Conservation (phyloP, 2,888 invertebrate genomes). For the Calephelis perditalis region DNA sequence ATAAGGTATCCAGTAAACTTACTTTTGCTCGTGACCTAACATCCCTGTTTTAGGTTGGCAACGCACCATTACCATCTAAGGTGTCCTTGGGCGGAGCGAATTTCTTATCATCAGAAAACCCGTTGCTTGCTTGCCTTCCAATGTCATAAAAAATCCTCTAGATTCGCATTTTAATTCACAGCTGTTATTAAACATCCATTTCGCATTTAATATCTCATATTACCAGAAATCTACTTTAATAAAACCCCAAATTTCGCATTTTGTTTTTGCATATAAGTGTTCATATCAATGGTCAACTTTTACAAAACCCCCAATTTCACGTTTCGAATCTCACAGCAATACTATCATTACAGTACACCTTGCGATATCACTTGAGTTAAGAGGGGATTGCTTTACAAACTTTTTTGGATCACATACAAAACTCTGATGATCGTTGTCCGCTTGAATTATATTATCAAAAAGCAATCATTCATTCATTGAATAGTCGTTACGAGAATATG, state of each 20-base stretch:
- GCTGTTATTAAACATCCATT: no score
- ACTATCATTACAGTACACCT: constrained; percentile 34
- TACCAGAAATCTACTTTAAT: background rate
- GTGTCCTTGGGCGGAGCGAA: no score
- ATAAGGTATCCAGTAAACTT: no score
- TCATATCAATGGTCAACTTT: background rate
- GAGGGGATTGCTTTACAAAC: constrained; percentile 64
- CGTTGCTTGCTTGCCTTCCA: no score
- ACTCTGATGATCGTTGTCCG: constrained; percentile 55
- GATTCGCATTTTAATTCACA: no score
- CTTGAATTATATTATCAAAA: constrained; percentile 66
- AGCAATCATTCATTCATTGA: constrained; percentile 77
- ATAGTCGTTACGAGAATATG: constrained; percentile 70
- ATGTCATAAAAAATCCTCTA: no score
- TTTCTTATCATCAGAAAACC: no score
- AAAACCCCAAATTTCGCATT: background rate
- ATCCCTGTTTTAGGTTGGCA: no score
- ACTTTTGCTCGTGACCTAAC: no score
- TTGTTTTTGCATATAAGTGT: no score
- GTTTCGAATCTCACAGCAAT: constrained; percentile 10
- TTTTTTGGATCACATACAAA: constrained; percentile 51
- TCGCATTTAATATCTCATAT: no score
- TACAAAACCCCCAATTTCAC: constrained; percentile 13
- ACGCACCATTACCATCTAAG: no score
- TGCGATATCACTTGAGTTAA: constrained; percentile 45